Percentiles rank a stretch among this genome's conserved stretches.
Evolutionary conservation across 2,888 invertebrate genomes (phyloP).

Genomic region (Stenodera caucasica): DNA sequence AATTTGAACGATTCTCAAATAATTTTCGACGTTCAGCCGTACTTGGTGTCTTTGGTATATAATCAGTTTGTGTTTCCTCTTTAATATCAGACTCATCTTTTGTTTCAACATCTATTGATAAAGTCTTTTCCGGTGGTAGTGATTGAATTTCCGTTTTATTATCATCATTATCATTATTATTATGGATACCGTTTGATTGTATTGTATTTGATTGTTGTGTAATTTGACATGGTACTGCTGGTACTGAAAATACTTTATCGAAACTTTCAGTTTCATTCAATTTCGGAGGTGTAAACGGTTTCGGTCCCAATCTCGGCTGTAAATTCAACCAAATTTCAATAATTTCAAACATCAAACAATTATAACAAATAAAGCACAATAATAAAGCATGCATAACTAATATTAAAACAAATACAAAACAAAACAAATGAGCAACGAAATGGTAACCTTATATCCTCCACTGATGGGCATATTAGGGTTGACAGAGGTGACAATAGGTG

Average conservation of each 20-base stretch:
- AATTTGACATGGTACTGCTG: conserved; percentile 64
- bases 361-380: neutral
- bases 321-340: conserved; percentile 16
- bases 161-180: conserved; percentile 32
- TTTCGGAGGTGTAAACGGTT: conserved; percentile 79
- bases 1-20: conserved; percentile 60
- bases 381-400: conserved; percentile 1
- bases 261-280: conserved; percentile 75
- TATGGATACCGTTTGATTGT: conserved; percentile 47
- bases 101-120: conserved; percentile 27
- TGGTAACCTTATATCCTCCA: conserved; percentile 75
- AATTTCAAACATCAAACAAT: neutral
- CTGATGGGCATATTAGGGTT: conserved; percentile 58
- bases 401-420: conserved; percentile 14
- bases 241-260: conserved; percentile 81
- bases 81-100: conserved; percentile 28
- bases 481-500: conserved; percentile 64
- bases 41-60: conserved; percentile 73
- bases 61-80: conserved; percentile 55
- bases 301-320: conserved; percentile 83
- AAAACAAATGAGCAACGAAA: conserved; percentile 28
- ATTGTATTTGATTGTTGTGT: conserved; percentile 9
- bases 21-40: conserved; percentile 79
- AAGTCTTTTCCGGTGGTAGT: conserved; percentile 21
- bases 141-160: neutral